phyloP scores from a whole-genome alignment of 1,140 invertebrate species.

The Kradibia gibbosae region DNA sequence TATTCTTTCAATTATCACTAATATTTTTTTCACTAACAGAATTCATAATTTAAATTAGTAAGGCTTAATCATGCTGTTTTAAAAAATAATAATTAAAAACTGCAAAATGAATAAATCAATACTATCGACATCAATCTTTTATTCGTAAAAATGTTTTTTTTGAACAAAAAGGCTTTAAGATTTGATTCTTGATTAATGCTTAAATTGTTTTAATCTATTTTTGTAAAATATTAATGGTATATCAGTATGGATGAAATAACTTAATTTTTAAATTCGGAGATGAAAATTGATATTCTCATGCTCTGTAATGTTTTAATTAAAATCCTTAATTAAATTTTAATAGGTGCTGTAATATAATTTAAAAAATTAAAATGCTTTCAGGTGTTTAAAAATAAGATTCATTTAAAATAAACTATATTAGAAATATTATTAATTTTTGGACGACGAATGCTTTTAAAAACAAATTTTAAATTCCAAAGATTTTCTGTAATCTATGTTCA shows the following conservation, averaged over 20 bases:
- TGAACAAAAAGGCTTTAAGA: too few species aligned
- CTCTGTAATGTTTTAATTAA: constrained; percentile 4
- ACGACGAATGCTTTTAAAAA: too few species aligned
- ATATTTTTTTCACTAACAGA: too few species aligned
- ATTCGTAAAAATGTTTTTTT: too few species aligned
- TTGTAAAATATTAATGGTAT: background rate
- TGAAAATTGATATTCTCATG: background rate
- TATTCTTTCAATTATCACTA: too few species aligned
- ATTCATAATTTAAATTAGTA: too few species aligned
- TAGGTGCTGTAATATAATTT: background rate
- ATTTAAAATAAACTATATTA: background rate
- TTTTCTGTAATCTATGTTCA: too few species aligned
- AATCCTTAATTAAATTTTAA: background rate
- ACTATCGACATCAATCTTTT: too few species aligned
- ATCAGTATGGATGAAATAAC: background rate
- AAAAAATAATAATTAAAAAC: too few species aligned
- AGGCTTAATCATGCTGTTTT: too few species aligned
- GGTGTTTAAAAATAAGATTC: background rate
- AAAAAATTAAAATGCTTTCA: background rate
- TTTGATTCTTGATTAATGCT: background rate
- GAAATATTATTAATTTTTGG: background rate
- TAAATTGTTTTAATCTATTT: background rate
- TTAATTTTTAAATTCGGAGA: background rate
- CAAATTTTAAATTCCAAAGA: too few species aligned
- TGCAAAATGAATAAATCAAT: too few species aligned